Evolutionary conservation across 37 sponge, comb jelly and placozoan genomes (phyloP).

Genomic region (Dysidea cf. avara): DNA sequence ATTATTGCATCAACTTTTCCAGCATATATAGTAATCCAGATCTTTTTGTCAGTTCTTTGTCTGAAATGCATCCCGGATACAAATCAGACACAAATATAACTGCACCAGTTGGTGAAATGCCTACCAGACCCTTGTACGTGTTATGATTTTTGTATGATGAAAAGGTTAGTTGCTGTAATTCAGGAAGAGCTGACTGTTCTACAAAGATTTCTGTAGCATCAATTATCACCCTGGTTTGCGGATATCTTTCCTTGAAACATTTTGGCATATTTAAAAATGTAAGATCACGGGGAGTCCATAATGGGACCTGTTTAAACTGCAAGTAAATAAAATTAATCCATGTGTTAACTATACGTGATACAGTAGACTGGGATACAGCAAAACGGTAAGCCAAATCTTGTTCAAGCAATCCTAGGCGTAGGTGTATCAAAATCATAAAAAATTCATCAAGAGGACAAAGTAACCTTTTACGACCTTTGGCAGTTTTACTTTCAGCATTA

Average conservation of each 20-base stretch:
- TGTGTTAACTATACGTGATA: constrained; percentile 17
- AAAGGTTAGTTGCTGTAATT: constrained; percentile 41
- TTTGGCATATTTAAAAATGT: constrained; percentile 29
- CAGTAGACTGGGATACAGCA: constrained; percentile 25
- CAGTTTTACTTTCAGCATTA: neutral
- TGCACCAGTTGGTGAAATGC: constrained; percentile 47
- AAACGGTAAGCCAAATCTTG: constrained; percentile 33
- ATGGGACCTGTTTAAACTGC: constrained; percentile 3
- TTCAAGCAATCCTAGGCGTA: constrained; percentile 25
- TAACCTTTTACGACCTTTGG: constrained; percentile 23
- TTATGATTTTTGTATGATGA: constrained; percentile 11
- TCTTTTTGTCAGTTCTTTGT: constrained; percentile 37
- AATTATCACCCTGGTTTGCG: constrained; percentile 23
- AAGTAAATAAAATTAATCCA: constrained; percentile 23
- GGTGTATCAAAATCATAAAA: constrained; percentile 13
- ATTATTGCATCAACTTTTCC: constrained; percentile 48
- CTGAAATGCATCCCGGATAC: constrained; percentile 12
- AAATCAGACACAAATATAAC: constrained; percentile 42
- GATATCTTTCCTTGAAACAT: constrained; percentile 17
- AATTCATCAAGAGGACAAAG: constrained; percentile 30
- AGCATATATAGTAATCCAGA: constrained; percentile 42
- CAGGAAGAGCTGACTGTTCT: constrained; percentile 33
- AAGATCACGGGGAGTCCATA: constrained; percentile 30
- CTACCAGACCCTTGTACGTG: constrained; percentile 51
- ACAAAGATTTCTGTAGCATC: constrained; percentile 50